Evolutionary conservation across 1,140 invertebrate species (phyloP).

Genomic region (Drosophila takahashii): DNA sequence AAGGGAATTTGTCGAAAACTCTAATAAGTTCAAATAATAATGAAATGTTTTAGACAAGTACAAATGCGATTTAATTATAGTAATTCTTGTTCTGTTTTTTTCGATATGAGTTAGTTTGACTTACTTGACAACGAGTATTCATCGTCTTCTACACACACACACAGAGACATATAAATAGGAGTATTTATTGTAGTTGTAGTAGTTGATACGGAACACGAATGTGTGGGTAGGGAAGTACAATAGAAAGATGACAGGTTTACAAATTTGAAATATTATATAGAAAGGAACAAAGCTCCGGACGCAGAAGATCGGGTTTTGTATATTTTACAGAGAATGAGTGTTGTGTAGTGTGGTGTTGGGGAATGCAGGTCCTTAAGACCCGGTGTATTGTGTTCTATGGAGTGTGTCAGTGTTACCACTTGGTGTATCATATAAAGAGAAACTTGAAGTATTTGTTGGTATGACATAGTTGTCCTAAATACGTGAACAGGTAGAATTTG

Average conservation of each 20-base stretch:
- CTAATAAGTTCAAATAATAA: conserved; percentile 55
- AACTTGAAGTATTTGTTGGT: conserved; percentile 24
- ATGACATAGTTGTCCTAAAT: conserved; percentile 30
- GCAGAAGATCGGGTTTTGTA: conserved; percentile 30
- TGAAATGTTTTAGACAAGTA: conserved; percentile 45
- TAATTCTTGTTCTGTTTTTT: conserved; percentile 16
- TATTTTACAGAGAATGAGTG: conserved; percentile 41
- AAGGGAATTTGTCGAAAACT: conserved; percentile 29
- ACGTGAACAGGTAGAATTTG: conserved; percentile 21
- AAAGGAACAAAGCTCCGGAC: conserved; percentile 45
- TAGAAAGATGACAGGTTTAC: conserved; percentile 74
- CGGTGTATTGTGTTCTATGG: conserved; percentile 11
- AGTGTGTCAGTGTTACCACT: conserved; percentile 7
- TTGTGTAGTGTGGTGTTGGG: conserved; percentile 12
- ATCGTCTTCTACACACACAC: conserved; percentile 84
- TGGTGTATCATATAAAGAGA: conserved; percentile 21
- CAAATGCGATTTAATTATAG: conserved; percentile 55
- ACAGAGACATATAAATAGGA: conserved; percentile 76
- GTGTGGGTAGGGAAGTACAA: conserved; percentile 57
- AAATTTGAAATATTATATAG: conserved; percentile 49
- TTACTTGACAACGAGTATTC: conserved; percentile 84
- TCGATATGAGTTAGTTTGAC: conserved; percentile 72
- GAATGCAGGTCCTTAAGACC: conserved; percentile 1
- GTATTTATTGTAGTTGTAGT: conserved; percentile 76
- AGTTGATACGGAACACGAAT: conserved; percentile 55